Evolutionary conservation across 2,113 vertebrate genomes (phyloP).

Genomic region (Cynoglossus semilaevis): DNA sequence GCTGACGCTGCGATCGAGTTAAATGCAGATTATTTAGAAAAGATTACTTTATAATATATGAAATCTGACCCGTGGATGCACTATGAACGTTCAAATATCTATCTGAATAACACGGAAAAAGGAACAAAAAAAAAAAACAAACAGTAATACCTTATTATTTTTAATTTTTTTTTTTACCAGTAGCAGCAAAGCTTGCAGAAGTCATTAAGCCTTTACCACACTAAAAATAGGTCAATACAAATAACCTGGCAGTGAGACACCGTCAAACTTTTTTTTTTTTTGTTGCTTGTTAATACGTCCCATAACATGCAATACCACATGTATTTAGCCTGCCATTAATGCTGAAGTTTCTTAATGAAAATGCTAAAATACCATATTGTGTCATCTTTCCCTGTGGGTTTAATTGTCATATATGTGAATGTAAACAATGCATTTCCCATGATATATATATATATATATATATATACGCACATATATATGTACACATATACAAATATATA

Average conservation of each 20-base stretch:
- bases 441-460: no score
- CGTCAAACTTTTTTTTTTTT: conserved; percentile 50
- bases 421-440: conserved; percentile 69
- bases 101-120: conserved; percentile 56
- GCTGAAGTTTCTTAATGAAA: conserved; percentile 54
- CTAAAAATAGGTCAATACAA: conserved; percentile 60
- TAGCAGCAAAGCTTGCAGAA: conserved; percentile 69
- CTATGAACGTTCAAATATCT: conserved; percentile 68
- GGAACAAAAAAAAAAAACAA: conserved; percentile 31
- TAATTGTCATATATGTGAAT: conserved; percentile 66
- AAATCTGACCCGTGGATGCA: conserved; percentile 62
- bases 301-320: conserved; percentile 69
- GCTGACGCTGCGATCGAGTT: conserved; percentile 29
- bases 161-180: conserved; percentile 26
- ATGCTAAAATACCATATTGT: conserved; percentile 56
- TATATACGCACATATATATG: no score
- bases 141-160: conserved; percentile 63
- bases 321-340: conserved; percentile 56
- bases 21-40: conserved; percentile 27
- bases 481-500: no score
- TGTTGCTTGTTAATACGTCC: conserved; percentile 68
- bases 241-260: conserved; percentile 73
- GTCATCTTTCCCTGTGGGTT: conserved; percentile 60
- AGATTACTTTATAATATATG: conserved; percentile 37
- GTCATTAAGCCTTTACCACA: conserved; percentile 64